phyloP scores from a whole-genome alignment of 1,140 invertebrate genomes.

The Marisa cornuarietis region DNA sequence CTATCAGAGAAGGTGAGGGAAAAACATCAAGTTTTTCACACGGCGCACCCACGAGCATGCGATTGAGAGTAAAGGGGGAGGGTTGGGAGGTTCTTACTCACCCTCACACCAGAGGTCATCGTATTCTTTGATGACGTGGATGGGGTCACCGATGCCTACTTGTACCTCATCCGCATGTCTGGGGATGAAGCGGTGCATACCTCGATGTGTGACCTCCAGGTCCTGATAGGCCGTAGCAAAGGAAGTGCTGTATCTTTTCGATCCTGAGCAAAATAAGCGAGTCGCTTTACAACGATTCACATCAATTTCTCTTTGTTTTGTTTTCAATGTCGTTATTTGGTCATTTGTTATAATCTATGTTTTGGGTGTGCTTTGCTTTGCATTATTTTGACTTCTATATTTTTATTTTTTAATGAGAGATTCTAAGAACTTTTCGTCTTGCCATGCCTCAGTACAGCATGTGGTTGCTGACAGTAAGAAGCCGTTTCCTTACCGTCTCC shows the following conservation, averaged over 20 bases:
- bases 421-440: too few relatives aligned
- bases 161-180: constrained; percentile 94
- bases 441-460: too few relatives aligned
- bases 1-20: too few relatives aligned
- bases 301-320: not conserved
- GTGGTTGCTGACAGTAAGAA: not conserved
- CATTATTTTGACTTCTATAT: not conserved
- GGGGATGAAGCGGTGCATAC: constrained; percentile 94
- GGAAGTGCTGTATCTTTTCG: constrained; percentile 36
- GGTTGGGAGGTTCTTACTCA: constrained; percentile 33
- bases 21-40: too few relatives aligned
- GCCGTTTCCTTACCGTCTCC: constrained; percentile 9
- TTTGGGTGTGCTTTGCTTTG: not conserved
- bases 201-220: constrained; percentile 80
- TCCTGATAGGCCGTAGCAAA: constrained; percentile 40
- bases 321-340: not conserved
- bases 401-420: not conserved
- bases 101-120: constrained; percentile 98
- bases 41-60: too few relatives aligned
- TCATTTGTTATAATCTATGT: not conserved
- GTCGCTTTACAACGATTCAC: not conserved
- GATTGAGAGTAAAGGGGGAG: too few relatives aligned
- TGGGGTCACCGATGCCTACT: constrained; percentile 95
- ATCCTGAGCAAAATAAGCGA: constrained; percentile 33
- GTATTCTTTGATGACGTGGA: constrained; percentile 95